Conservation (phyloP, 2,888 invertebrate genomes). For the Pristionchus fissidentatus region DNA sequence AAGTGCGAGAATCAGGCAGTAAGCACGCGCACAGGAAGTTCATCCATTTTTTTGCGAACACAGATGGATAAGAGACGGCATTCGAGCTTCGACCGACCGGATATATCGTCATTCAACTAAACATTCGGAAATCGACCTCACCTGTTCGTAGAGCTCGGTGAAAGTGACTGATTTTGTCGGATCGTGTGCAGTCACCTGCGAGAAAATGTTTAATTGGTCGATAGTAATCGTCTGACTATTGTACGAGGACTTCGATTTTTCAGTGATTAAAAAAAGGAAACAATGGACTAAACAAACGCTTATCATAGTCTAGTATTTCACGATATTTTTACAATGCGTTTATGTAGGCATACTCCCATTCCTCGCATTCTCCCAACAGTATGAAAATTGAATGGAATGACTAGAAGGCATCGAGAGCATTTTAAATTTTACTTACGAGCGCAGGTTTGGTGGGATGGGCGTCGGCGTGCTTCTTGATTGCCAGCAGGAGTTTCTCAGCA, state of each 20-base stretch:
- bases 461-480: background rate
- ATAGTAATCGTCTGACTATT: background rate
- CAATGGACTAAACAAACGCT: background rate
- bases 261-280: background rate
- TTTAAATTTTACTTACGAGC: background rate
- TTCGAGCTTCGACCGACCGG: too few species aligned
- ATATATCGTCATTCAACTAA: too few species aligned
- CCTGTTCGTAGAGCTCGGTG: background rate
- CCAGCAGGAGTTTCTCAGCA: background rate
- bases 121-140: background rate
- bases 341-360: too few species aligned
- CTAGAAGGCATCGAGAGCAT: background rate
- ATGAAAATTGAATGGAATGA: background rate
- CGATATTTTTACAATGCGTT: background rate
- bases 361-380: too few species aligned
- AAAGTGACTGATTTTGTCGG: background rate
- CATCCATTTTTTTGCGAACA: too few species aligned
- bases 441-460: conserved; percentile 1
- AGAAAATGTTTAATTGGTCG: background rate
- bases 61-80: too few species aligned
- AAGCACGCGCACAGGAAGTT: too few species aligned
- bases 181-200: background rate
- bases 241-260: background rate
- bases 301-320: background rate
- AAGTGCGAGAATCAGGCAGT: too few species aligned